Conservation (phyloP, 2,888 invertebrate genomes). For the Idaea straminata region DNA sequence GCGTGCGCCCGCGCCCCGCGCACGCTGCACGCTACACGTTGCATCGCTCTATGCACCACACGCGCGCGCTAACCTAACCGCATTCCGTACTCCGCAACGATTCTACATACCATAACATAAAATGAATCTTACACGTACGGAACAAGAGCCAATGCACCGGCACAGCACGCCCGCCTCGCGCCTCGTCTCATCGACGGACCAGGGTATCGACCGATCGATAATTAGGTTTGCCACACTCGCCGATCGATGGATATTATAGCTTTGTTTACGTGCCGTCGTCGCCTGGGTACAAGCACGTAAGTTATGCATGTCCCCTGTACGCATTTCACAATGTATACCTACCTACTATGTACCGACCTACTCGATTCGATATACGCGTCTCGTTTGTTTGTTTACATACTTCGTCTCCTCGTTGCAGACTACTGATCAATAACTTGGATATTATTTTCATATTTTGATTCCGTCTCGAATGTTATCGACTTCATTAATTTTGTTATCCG, state of each 20-base stretch:
- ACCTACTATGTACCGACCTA: conserved; percentile 7
- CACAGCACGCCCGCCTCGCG: conserved; percentile 31
- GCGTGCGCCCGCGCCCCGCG: conserved; percentile 56
- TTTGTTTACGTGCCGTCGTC: conserved; percentile 58
- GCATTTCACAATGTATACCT: conserved; percentile 52
- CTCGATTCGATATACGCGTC: conserved; percentile 53
- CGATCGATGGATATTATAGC: conserved; percentile 49
- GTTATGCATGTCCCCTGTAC: conserved; percentile 67
- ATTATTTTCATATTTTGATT: conserved; percentile 21
- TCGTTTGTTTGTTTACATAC: conserved; percentile 61
- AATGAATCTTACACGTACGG: conserved; percentile 16
- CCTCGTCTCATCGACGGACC: not conserved
- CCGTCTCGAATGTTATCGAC: conserved; percentile 16
- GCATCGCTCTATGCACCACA: conserved; percentile 40
- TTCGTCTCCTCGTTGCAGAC: conserved; percentile 33
- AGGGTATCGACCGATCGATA: conserved; percentile 26
- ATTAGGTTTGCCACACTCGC: conserved; percentile 37
- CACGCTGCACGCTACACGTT: conserved; percentile 54
- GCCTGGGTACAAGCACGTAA: conserved; percentile 58
- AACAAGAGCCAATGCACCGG: conserved; percentile 12
- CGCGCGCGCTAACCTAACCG: conserved; percentile 36
- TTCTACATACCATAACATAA: conserved; percentile 13
- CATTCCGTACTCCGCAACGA: conserved; percentile 17
- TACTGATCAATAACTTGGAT: conserved; percentile 20
- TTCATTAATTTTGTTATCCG: conserved; percentile 23